Conservation (phyloP, 1,140 invertebrate genomes). For the Penaeus japonicus region DNA sequence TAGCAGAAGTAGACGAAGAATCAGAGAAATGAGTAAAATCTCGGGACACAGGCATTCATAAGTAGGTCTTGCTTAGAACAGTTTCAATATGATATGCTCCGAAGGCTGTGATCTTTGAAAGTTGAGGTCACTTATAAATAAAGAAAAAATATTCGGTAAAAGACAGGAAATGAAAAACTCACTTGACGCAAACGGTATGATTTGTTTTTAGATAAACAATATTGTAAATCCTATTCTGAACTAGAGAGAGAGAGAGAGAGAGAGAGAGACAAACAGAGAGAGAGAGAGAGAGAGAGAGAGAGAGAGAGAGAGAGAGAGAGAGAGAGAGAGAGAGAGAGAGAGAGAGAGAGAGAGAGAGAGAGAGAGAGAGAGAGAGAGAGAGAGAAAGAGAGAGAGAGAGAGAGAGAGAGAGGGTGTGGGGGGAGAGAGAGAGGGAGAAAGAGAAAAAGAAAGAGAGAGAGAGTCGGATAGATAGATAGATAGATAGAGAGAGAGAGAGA, state of each 20-base stretch:
- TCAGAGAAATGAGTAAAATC: too few relatives aligned
- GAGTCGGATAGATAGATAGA: neutral
- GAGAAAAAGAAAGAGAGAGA: neutral
- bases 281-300: slow-evolving; percentile 50
- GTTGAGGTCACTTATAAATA: too few relatives aligned
- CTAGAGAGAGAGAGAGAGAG: neutral
- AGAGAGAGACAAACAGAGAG: neutral
- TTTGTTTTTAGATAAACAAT: too few relatives aligned
- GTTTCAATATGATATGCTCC: too few relatives aligned
- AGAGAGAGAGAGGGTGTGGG: too few relatives aligned
- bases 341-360: slow-evolving; percentile 30
- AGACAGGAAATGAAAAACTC: neutral
- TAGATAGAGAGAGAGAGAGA: neutral
- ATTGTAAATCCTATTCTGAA: too few relatives aligned
- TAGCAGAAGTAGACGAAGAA: too few relatives aligned
- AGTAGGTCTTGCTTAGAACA: too few relatives aligned
- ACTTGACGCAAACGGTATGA: too few relatives aligned
- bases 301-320: slow-evolving; percentile 56
- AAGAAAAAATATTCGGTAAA: neutral
- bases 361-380: neutral
- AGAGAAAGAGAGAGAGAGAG: neutral
- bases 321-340: slow-evolving; percentile 49
- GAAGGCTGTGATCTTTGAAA: too few relatives aligned
- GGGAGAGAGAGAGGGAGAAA: neutral
- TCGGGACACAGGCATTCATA: too few relatives aligned